A percentile compares a stretch with the other conserved stretches of the same genome.
Evolutionary conservation across 2,888 invertebrate genomes (phyloP).

Genomic region (Mythimna loreyi): DNA sequence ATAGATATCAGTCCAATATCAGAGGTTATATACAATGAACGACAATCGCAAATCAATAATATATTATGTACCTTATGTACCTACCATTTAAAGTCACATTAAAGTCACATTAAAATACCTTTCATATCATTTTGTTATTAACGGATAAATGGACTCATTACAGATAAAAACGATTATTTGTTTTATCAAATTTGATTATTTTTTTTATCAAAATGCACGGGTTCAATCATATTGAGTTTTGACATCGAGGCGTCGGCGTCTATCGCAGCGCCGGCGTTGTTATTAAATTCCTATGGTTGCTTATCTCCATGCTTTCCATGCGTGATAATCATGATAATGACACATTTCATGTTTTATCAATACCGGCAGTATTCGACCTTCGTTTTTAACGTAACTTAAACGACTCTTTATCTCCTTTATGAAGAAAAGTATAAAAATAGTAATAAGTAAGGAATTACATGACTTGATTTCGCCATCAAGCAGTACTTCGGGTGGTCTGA

Average conservation of each 20-base stretch:
- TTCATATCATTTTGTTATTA: constrained; percentile 31
- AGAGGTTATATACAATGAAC: constrained; percentile 19
- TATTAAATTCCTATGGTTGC: constrained; percentile 21
- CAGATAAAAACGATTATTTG: constrained; percentile 33
- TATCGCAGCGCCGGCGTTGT: constrained; percentile 49
- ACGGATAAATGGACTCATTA: constrained; percentile 32
- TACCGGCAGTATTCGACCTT: background rate
- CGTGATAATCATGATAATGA: constrained; percentile 55
- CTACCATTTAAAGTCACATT: too few species aligned
- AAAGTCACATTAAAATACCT: constrained; percentile 30
- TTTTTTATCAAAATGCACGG: constrained; percentile 32
- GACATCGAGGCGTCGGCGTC: constrained; percentile 13
- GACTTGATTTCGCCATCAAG: too few species aligned
- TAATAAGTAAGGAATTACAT: too few species aligned
- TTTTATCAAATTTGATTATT: constrained; percentile 43
- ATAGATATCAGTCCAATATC: constrained; percentile 18
- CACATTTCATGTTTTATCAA: constrained; percentile 1
- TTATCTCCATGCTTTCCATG: constrained; percentile 42
- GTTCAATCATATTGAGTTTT: constrained; percentile 36
- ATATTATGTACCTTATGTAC: too few species aligned
- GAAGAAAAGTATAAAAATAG: background rate
- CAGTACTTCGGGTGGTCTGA: too few species aligned
- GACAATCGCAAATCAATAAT: constrained; percentile 16
- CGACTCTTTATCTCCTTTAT: background rate
- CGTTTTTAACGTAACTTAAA: background rate